Evolutionary conservation across 2,113 vertebrate genomes (phyloP).

Genomic region (Drymodes brunneopygia): DNA sequence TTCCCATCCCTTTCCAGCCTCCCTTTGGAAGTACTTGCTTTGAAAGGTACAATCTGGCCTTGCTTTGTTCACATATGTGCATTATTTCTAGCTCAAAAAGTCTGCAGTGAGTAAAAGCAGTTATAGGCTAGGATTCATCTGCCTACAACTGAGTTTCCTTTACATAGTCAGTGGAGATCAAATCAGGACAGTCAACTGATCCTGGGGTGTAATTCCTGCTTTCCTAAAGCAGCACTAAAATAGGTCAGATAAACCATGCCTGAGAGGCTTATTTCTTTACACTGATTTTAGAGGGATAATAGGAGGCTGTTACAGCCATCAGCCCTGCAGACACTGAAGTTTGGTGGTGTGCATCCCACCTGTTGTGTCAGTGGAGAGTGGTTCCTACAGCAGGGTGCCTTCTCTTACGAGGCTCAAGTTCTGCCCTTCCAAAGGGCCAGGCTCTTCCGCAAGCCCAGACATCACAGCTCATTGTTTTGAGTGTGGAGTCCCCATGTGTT

Average conservation of each 20-base stretch:
- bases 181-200: not conserved
- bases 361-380: not conserved
- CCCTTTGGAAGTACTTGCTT: not conserved
- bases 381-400: not conserved
- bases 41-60: not conserved
- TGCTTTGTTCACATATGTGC: not conserved
- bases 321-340: not conserved
- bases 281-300: not conserved
- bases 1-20: not conserved
- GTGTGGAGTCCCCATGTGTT: fast-evolving
- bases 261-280: not conserved
- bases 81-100: not conserved
- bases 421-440: not conserved
- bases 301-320: not conserved
- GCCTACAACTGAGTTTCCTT: not conserved
- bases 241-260: not conserved
- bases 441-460: not conserved
- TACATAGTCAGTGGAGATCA: not conserved
- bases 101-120: not conserved
- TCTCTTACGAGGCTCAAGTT: fast-evolving
- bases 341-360: not conserved
- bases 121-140: not conserved
- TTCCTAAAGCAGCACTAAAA: not conserved
- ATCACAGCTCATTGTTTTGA: fast-evolving
- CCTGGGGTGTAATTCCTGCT: not conserved